A percentile compares a stretch with the other conserved stretches of the same genome.
phyloP scores from a whole-genome alignment of 2,797 vertebrate genomes.

The Gorsachius magnificus region DNA sequence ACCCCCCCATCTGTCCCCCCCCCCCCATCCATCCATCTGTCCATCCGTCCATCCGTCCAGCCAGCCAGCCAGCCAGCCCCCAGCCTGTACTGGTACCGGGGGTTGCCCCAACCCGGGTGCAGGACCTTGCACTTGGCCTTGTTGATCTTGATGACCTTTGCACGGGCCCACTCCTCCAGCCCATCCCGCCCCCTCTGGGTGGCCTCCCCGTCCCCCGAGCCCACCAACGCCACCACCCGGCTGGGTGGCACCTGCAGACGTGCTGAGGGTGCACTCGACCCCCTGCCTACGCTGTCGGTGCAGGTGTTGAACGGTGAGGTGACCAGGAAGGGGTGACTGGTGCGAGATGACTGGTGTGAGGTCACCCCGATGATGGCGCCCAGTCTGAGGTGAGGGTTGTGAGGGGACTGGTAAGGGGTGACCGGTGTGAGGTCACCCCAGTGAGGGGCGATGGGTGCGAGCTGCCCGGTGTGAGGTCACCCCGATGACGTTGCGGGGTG shows the following conservation, averaged over 20 bases:
- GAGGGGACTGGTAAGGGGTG: neutral
- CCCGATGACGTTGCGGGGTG: no score
- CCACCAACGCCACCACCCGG: neutral
- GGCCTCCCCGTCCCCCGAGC: neutral
- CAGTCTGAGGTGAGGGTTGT: neutral
- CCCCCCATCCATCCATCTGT: no score
- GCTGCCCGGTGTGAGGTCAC: no score
- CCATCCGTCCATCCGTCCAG: no score
- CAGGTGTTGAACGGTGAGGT: no score
- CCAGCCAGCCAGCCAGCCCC: neutral
- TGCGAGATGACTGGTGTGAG: neutral
- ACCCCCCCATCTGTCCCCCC: no score
- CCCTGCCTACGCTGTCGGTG: no score
- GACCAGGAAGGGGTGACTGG: rapidly evolving
- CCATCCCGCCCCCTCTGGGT: neutral
- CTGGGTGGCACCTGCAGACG: neutral
- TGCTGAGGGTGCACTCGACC: neutral
- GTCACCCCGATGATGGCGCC: no score
- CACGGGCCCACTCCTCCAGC: no score
- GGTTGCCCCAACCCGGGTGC: rapidly evolving
- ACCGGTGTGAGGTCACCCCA: neutral
- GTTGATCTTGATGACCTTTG: neutral
- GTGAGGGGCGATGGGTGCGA: no score
- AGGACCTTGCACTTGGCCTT: neutral
- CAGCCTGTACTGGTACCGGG: neutral